These are phyloP conservation scores for Helicoverpa armigera DNA, from an alignment of 1,140 invertebrate genomes.

Conservation along the genomic window DNA sequence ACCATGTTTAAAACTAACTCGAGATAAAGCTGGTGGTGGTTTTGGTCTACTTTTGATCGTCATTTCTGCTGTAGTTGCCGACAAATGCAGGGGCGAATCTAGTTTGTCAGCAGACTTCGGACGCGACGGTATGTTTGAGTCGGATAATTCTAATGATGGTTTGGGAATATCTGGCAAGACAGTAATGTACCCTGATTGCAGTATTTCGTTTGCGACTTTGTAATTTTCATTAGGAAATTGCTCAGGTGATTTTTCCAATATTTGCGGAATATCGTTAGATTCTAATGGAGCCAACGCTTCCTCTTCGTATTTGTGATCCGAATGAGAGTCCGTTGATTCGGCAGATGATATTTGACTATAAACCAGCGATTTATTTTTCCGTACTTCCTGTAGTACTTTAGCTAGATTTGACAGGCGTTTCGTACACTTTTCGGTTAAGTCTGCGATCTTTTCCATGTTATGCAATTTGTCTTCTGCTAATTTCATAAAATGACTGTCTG, in stretches of 20 bases:
- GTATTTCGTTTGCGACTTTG: conserved; percentile 31
- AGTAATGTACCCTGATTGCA: conserved; percentile 59
- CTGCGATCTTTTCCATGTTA: conserved; percentile 84
- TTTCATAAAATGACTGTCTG: conserved; percentile 75
- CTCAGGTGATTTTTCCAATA: conserved; percentile 43
- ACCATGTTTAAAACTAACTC: conserved; percentile 72
- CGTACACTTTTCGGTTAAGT: conserved; percentile 86
- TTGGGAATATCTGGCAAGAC: conserved; percentile 75
- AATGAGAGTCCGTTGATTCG: conserved; percentile 70
- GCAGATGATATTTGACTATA: conserved; percentile 79
- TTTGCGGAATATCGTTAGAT: not conserved
- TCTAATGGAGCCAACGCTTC: not conserved
- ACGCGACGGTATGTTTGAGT: not conserved
- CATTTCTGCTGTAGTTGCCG: conserved; percentile 43
- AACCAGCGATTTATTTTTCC: conserved; percentile 84
- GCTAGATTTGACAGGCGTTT: conserved; percentile 86
- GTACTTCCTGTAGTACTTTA: conserved; percentile 86
- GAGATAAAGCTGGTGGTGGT: conserved; percentile 75
- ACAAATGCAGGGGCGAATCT: conserved; percentile 12
- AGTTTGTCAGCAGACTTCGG: conserved; percentile 1
- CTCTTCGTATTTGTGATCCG: conserved; percentile 70
- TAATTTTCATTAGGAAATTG: conserved; percentile 44
- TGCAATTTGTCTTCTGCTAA: conserved; percentile 78
- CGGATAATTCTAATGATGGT: conserved; percentile 50
- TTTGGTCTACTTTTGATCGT: conserved; percentile 69